Evolutionary conservation across 2,113 vertebrate genomes (phyloP).

Genomic region (Saccopteryx leptura): DNA sequence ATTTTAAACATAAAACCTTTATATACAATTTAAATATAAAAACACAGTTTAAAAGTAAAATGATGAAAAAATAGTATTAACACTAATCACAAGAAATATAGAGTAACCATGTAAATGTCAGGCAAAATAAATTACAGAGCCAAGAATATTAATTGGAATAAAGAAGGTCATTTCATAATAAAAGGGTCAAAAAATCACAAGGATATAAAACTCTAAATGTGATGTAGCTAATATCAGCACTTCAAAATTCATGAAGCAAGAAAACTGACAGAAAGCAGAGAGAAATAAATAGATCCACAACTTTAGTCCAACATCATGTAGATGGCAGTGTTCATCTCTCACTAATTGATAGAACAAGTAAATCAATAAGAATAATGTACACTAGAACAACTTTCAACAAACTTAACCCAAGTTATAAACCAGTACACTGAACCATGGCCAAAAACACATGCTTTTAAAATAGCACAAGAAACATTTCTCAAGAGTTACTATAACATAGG

Average conservation of each 20-base stretch:
- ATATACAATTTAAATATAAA: background rate
- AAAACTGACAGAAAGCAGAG: background rate
- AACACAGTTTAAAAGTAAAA: background rate
- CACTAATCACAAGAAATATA: background rate
- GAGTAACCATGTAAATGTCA: background rate
- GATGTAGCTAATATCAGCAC: background rate
- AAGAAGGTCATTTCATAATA: background rate
- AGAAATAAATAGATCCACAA: background rate
- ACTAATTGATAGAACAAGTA: background rate
- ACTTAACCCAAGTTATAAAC: background rate
- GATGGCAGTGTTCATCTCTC: background rate
- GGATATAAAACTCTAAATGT: background rate
- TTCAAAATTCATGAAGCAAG: background rate
- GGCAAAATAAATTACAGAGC: background rate
- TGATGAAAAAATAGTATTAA: background rate
- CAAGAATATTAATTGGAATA: background rate
- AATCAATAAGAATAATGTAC: background rate
- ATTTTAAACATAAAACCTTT: background rate
- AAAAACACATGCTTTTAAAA: background rate
- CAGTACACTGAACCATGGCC: background rate
- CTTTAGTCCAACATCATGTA: background rate
- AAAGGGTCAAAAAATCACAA: background rate
- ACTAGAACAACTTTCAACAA: background rate
- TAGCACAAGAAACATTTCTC: background rate
- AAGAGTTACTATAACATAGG: background rate